Evolutionary conservation across 1,140 invertebrate species (phyloP).

Genomic region (Megathymus violae): DNA sequence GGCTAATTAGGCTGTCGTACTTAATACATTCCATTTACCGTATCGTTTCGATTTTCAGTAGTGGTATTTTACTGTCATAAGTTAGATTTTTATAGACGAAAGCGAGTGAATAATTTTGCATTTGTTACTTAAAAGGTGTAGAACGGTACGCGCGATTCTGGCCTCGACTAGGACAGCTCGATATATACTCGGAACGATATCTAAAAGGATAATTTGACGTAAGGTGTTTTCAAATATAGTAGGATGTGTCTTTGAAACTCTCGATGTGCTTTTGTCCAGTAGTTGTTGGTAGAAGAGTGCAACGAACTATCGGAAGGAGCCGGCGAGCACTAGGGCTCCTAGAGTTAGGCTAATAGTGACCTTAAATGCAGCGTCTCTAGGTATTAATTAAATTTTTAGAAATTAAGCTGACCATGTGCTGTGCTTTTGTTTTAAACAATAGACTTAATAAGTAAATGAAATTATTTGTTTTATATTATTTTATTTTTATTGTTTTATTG

Average conservation of each 20-base stretch:
- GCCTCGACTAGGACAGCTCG: constrained; percentile 76
- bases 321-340: constrained; percentile 67
- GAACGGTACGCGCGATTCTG: constrained; percentile 43
- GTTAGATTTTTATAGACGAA: constrained; percentile 67
- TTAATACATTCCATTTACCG: constrained; percentile 80
- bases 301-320: constrained; percentile 40
- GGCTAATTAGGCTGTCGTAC: constrained; percentile 77
- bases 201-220: constrained; percentile 58
- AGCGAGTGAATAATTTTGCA: constrained; percentile 60
- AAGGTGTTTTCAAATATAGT: constrained; percentile 72
- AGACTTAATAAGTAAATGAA: constrained; percentile 71
- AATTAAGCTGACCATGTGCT: constrained; percentile 82
- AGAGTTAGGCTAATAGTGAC: constrained; percentile 74
- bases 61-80: constrained; percentile 57
- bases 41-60: constrained; percentile 58
- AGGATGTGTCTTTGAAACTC: constrained; percentile 80
- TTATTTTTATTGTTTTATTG: constrained; percentile 60
- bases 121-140: constrained; percentile 52
- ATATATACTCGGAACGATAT: constrained; percentile 70
- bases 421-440: constrained; percentile 82
- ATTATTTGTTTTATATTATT: constrained; percentile 76
- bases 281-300: constrained; percentile 64
- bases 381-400: constrained; percentile 76
- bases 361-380: constrained; percentile 67
- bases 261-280: constrained; percentile 81